Evolutionary conservation across 2,113 vertebrate species (phyloP).

Genomic region (Pluvianellus socialis): DNA sequence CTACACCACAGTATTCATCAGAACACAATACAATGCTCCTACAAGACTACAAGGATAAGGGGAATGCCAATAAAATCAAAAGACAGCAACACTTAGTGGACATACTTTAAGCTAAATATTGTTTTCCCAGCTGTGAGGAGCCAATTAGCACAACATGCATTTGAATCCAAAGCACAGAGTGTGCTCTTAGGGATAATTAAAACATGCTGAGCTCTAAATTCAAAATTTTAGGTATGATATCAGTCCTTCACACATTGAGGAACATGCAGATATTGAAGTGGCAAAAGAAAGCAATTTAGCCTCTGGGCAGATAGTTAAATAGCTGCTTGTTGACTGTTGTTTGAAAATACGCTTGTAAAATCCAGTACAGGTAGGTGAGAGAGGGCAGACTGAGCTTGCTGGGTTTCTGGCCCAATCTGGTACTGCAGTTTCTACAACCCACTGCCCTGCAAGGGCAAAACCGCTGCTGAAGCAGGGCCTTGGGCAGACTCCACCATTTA

Average conservation of each 20-base stretch:
- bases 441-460: not conserved
- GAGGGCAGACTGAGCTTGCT: not conserved
- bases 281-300: not conserved
- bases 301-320: not conserved
- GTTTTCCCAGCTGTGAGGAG: not conserved
- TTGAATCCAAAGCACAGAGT: not conserved
- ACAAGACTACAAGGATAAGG: not conserved
- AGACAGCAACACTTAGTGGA: not conserved
- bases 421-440: not conserved
- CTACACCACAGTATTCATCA: rapidly evolving
- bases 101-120: not conserved
- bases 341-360: not conserved
- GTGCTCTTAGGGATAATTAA: not conserved
- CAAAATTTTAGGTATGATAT: slow-evolving; percentile 13
- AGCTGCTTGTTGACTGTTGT: not conserved
- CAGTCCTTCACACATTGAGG: not conserved
- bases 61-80: not conserved
- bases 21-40: not conserved
- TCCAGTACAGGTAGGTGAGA: not conserved
- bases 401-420: not conserved
- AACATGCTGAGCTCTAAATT: not conserved
- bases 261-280: not conserved
- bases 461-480: not conserved
- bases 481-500: not conserved
- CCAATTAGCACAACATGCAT: not conserved